Percentiles rank a stretch among this genome's conserved stretches.
Evolutionary conservation across 2,113 vertebrate genomes (phyloP).

Genomic region (Phasianus colchicus): DNA sequence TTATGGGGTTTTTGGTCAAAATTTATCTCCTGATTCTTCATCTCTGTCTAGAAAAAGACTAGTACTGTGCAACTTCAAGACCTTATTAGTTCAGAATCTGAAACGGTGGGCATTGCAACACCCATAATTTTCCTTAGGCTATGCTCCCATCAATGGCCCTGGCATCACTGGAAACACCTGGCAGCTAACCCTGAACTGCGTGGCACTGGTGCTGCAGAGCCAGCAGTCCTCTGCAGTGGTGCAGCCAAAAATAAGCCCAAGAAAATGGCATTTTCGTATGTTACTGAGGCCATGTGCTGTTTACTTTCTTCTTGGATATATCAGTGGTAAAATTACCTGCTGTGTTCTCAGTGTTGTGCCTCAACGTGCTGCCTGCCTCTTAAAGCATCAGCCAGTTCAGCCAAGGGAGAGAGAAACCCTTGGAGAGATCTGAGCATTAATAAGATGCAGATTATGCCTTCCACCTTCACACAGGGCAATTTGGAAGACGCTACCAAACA

Average conservation of each 20-base stretch:
- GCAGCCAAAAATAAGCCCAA: neutral
- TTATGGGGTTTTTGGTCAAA: neutral
- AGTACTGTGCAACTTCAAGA: neutral
- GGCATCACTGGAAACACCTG: neutral
- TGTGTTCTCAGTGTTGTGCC: neutral
- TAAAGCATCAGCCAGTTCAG: neutral
- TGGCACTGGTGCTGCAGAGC: neutral
- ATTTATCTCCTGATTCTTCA: neutral
- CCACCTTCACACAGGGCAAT: constrained; percentile 24
- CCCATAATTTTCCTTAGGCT: neutral
- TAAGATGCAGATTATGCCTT: neutral
- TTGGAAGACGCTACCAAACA: constrained; percentile 24
- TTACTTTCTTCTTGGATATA: neutral
- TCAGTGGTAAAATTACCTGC: neutral
- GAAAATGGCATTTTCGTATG: neutral
- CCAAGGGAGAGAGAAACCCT: constrained; percentile 15
- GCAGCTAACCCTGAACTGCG: neutral
- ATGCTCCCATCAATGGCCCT: neutral
- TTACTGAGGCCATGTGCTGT: neutral
- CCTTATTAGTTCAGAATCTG: neutral
- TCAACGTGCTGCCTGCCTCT: neutral
- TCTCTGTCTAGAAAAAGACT: neutral
- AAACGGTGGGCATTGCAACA: neutral
- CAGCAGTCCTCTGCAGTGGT: neutral
- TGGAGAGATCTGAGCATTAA: constrained; percentile 4